A percentile compares a stretch with the other conserved stretches of the same genome.
Evolutionary conservation across 2,113 vertebrate species (phyloP).

Genomic region (Todiramphus saurophagus): DNA sequence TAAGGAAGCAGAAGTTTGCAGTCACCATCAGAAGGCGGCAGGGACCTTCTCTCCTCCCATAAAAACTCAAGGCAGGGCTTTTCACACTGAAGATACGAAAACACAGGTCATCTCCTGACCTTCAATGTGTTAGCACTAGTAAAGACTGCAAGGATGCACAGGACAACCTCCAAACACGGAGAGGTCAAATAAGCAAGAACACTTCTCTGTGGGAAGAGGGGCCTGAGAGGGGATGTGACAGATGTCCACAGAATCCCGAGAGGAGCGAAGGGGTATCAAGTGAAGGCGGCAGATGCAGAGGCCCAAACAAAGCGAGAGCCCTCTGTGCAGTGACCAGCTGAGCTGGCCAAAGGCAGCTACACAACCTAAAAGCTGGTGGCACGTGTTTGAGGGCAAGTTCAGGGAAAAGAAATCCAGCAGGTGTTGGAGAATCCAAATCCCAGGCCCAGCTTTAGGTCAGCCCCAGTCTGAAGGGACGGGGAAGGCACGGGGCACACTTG

Average conservation of each 20-base stretch:
- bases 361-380: background rate
- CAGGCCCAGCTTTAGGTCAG: background rate
- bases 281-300: background rate
- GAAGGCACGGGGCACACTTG: background rate
- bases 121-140: background rate
- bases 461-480: background rate
- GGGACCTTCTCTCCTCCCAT: background rate
- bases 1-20: background rate
- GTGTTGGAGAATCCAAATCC: background rate
- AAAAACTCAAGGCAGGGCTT: background rate
- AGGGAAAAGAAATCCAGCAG: background rate
- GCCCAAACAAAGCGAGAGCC: background rate
- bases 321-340: background rate
- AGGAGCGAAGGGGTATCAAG: background rate
- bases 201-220: background rate
- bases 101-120: background rate
- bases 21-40: background rate
- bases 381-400: background rate
- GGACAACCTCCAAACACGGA: background rate
- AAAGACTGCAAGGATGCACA: background rate
- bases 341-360: background rate
- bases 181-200: background rate
- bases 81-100: background rate
- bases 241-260: background rate
- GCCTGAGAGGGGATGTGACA: background rate